These are phyloP conservation scores for Thumatha senex DNA, from an alignment of 2,888 invertebrate genomes.

Conservation along the genomic window DNA sequence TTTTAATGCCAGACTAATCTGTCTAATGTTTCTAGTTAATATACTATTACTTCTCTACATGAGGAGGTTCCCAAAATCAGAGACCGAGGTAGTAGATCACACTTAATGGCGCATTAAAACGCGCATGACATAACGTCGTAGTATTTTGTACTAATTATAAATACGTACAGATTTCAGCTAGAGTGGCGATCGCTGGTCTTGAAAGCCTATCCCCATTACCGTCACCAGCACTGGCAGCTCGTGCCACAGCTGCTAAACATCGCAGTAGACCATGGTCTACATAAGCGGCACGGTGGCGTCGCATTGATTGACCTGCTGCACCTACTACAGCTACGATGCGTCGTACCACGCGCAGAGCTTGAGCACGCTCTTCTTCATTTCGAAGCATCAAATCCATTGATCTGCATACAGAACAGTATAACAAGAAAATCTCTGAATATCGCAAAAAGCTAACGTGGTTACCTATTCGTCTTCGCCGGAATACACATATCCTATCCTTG, in stretches of 20 bases:
- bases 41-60: too few relatives aligned
- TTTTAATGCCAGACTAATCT: too few relatives aligned
- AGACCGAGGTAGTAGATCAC: too few relatives aligned
- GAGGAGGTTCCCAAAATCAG: too few relatives aligned
- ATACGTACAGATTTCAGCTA: constrained; percentile 92
- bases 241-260: constrained; percentile 92
- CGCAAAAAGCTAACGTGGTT: too few relatives aligned
- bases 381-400: constrained; percentile 95
- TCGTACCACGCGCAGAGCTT: constrained; percentile 93
- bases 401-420: constrained; percentile 66
- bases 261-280: constrained; percentile 91
- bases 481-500: too few relatives aligned
- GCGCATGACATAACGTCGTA: too few relatives aligned
- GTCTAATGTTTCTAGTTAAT: too few relatives aligned
- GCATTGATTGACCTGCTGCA: constrained; percentile 85
- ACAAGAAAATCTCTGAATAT: too few relatives aligned
- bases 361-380: constrained; percentile 96
- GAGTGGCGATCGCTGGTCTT: constrained; percentile 92
- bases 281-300: constrained; percentile 86
- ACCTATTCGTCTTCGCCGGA: too few relatives aligned
- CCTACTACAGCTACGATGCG: constrained; percentile 72
- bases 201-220: constrained; percentile 89
- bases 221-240: constrained; percentile 89
- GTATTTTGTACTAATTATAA: not conserved
- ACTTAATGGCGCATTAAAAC: too few relatives aligned